Evolutionary conservation across 2,113 vertebrate genomes (phyloP).

Genomic region (Nerophis lumbriciformis): DNA sequence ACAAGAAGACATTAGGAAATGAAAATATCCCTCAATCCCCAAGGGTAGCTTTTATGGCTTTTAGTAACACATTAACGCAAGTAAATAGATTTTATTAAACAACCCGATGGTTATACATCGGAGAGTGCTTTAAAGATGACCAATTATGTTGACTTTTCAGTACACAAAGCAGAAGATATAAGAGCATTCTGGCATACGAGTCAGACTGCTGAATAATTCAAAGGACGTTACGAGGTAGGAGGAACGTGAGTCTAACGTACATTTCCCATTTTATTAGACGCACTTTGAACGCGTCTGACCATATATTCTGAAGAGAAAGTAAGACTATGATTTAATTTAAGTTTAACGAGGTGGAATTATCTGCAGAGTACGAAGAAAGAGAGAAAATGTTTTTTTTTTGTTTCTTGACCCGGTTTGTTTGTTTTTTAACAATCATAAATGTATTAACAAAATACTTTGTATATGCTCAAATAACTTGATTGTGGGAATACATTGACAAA

Average conservation of each 20-base stretch:
- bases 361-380: slow-evolving; percentile 43
- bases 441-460: too few relatives aligned
- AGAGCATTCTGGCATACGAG: slow-evolving; percentile 9
- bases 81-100: slow-evolving; percentile 37
- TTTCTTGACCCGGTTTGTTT: slow-evolving; percentile 7
- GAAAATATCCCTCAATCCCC: slow-evolving; percentile 23
- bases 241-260: slow-evolving; percentile 31
- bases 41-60: slow-evolving; percentile 22
- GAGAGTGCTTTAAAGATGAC: slow-evolving; percentile 30
- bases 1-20: slow-evolving; percentile 2
- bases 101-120: slow-evolving; percentile 26
- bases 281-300: slow-evolving; percentile 32
- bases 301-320: slow-evolving; percentile 32
- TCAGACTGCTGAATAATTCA: slow-evolving; percentile 55
- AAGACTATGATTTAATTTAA: slow-evolving; percentile 49
- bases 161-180: slow-evolving; percentile 13
- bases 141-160: slow-evolving; percentile 15
- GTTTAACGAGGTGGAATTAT: slow-evolving; percentile 55
- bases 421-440: too few relatives aligned
- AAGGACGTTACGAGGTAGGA: slow-evolving; percentile 27
- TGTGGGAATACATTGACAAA: too few relatives aligned
- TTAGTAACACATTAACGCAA: slow-evolving; percentile 30
- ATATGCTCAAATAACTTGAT: too few relatives aligned
- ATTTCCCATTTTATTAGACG: slow-evolving; percentile 43
- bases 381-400: slow-evolving; percentile 34